Evolutionary conservation across 2,113 vertebrate genomes (phyloP).

Genomic region (Cyanoderma ruficeps): DNA sequence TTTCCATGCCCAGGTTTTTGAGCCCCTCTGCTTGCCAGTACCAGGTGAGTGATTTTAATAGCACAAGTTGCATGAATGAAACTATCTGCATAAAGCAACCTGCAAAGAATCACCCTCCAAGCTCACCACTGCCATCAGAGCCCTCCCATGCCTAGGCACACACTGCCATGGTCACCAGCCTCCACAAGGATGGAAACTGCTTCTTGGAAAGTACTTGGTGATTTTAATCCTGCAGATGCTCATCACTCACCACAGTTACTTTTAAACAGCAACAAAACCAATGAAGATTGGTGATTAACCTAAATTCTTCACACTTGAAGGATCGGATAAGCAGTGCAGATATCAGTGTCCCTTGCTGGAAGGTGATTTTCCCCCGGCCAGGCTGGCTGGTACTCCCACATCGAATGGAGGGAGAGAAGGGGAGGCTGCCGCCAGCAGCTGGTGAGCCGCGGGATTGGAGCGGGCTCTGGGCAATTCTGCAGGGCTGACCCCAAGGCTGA

Average conservation of each 20-base stretch:
- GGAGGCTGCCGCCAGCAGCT: not conserved
- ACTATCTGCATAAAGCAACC: not conserved
- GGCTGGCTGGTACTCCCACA: not conserved
- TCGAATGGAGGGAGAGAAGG: fast-evolving
- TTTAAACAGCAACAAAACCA: not conserved
- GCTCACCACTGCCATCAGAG: not conserved
- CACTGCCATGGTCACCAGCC: not conserved
- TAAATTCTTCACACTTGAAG: not conserved
- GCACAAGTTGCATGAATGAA: not conserved
- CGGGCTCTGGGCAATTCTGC: not conserved
- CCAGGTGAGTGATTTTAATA: not conserved
- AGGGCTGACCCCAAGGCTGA: not conserved
- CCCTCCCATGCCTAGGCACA: not conserved
- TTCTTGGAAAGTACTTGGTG: not conserved
- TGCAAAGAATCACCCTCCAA: fast-evolving
- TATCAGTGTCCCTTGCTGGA: not conserved
- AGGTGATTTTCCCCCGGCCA: not conserved
- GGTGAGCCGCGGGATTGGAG: fast-evolving
- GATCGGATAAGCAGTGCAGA: not conserved
- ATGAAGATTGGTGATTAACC: not conserved
- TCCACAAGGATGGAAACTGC: not conserved
- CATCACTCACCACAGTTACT: not conserved
- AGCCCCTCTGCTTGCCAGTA: not conserved
- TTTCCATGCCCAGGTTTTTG: not conserved
- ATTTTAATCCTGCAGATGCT: not conserved